These are phyloP conservation scores for Hozukius guyotensis DNA, from an alignment of 2,797 vertebrate genomes.

Conservation along the genomic window DNA sequence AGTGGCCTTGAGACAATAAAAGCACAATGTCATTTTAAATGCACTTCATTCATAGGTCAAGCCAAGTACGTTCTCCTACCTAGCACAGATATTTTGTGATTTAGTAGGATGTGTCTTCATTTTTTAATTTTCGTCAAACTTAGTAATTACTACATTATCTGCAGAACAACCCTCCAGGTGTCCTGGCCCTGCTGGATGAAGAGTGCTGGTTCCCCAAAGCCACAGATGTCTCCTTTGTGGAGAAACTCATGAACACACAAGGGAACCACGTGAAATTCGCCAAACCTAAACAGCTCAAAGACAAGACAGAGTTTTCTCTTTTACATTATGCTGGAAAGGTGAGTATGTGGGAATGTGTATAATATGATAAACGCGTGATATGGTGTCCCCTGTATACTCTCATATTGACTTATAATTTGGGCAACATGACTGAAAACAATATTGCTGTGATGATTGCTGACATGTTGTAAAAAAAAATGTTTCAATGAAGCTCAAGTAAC, in stretches of 20 bases:
- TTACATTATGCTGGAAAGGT: constrained; percentile 96
- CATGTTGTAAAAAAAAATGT: neutral
- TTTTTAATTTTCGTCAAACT: neutral
- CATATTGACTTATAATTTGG: neutral
- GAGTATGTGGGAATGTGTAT: constrained; percentile 25
- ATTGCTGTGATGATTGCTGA: neutral
- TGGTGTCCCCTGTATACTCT: neutral
- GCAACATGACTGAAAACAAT: neutral
- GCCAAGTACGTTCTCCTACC: neutral
- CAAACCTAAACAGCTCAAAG: constrained; percentile 95
- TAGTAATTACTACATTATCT: constrained; percentile 21
- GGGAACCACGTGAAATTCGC: constrained; percentile 93
- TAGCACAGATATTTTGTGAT: neutral
- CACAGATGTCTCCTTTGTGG: constrained; percentile 95
- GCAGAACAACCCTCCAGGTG: constrained; percentile 96
- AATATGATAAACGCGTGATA: neutral
- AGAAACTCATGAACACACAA: constrained; percentile 92
- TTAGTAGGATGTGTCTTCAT: neutral
- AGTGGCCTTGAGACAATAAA: constrained; percentile 47
- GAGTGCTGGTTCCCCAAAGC: constrained; percentile 99
- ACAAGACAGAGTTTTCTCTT: constrained; percentile 95
- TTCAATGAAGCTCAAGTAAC: neutral
- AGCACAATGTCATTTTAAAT: neutral
- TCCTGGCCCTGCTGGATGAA: constrained; percentile 95
- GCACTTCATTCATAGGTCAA: neutral